These are phyloP conservation scores for Oligia strigilis DNA, from an alignment of 2,888 invertebrate species.

Conservation along the genomic window DNA sequence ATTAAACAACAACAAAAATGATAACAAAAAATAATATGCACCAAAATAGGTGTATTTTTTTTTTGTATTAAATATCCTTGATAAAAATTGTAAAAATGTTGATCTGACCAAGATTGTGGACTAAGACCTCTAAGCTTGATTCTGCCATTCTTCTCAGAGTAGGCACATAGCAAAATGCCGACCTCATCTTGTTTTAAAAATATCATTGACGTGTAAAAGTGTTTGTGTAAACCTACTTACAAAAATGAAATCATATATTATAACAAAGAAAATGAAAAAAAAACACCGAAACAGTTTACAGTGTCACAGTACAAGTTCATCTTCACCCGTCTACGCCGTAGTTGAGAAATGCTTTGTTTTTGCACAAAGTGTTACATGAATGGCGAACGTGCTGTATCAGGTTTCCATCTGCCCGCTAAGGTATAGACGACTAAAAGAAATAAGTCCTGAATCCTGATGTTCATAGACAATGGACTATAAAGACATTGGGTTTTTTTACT, in stretches of 20 bases:
- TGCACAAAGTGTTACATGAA: slow-evolving; percentile 13
- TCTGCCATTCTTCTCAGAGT: not conserved
- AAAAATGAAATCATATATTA: too few species aligned
- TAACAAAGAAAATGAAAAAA: not conserved
- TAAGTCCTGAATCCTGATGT: slow-evolving; percentile 7
- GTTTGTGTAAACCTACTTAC: not conserved
- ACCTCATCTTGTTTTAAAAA: not conserved
- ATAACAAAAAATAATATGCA: too few species aligned
- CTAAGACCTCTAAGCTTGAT: not conserved
- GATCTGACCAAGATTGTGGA: not conserved
- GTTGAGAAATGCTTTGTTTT: slow-evolving; percentile 27
- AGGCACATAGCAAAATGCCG: not conserved
- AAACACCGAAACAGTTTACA: not conserved
- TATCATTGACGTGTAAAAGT: not conserved
- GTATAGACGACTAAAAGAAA: slow-evolving; percentile 18
- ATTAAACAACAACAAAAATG: not conserved
- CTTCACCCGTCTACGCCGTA: not conserved
- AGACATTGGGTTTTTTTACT: not conserved
- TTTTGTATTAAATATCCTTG: not conserved
- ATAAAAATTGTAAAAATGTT: not conserved
- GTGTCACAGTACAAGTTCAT: slow-evolving; percentile 13
- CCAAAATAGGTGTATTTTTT: too few species aligned
- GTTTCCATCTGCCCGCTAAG: slow-evolving; percentile 12
- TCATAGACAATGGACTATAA: slow-evolving; percentile 14
- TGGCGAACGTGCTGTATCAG: slow-evolving; percentile 51